Evolutionary conservation across 2,797 vertebrate species (phyloP).

Genomic region (Allobates femoralis): DNA sequence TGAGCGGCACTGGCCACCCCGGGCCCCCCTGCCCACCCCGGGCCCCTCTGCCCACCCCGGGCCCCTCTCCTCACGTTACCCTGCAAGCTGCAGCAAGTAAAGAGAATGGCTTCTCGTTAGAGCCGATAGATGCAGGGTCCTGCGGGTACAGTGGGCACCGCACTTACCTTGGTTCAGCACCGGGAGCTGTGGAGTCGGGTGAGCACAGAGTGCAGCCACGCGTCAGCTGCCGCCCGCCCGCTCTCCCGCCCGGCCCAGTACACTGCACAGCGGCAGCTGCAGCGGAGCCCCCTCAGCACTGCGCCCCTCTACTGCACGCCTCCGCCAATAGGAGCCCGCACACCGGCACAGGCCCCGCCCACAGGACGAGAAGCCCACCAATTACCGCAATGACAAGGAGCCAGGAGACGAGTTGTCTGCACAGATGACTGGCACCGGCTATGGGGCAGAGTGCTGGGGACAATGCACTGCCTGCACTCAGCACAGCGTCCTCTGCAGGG

Average conservation of each 20-base stretch:
- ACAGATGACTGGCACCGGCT: slow-evolving; percentile 4
- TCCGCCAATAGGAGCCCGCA: slow-evolving; percentile 35
- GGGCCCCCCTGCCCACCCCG: not conserved
- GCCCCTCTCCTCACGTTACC: not conserved
- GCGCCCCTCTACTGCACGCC: slow-evolving; percentile 38
- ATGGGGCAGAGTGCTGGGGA: not conserved
- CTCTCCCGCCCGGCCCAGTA: slow-evolving; percentile 55
- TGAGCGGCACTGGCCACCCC: not conserved
- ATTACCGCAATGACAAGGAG: slow-evolving; percentile 29
- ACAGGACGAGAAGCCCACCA: slow-evolving; percentile 41
- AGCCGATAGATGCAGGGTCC: not conserved
- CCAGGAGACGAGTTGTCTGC: slow-evolving; percentile 15
- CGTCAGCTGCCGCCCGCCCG: too few relatives aligned
- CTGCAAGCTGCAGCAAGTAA: not conserved
- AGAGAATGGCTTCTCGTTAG: not conserved
- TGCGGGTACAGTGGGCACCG: not conserved
- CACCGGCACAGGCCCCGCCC: not conserved
- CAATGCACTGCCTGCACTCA: too few relatives aligned
- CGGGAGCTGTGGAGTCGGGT: slow-evolving; percentile 2
- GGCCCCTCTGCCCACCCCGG: not conserved
- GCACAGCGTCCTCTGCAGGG: too few relatives aligned
- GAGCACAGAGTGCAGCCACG: slow-evolving; percentile 33
- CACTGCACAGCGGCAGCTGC: slow-evolving; percentile 32
- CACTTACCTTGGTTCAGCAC: slow-evolving; percentile 25
- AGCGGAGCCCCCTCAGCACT: slow-evolving; percentile 25